Evolutionary conservation across 1,140 invertebrate species (phyloP), one percentile per base, ranked within the genome.

Genomic region (Lucilia sericata): DNA sequence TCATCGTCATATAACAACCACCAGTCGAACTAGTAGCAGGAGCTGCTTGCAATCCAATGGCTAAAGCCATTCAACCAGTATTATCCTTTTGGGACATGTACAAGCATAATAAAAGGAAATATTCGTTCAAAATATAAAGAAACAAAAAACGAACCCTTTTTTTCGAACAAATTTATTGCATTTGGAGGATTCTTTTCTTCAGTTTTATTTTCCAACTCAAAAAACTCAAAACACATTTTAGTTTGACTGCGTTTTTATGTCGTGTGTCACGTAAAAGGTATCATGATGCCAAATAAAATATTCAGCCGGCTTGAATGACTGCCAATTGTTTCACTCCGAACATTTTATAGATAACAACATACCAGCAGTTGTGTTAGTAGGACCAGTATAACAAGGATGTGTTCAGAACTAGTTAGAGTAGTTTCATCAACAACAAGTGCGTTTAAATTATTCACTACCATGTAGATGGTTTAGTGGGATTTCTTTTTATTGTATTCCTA

Each of bases 221-320:
- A 70, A 70, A 30, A 30, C 25, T 49, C 49, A 12, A 70, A 70
- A 70, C 4, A 25, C 19, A 70, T 12, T 70, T 70, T 70, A 21
- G 65, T 70, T 19, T 70, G 19, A 8, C 5, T 19, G 19, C 21
- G 5, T 70, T 19, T 65, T 65, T 70, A 9, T 70, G 65, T 19
- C 65, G 65, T 70, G 65, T 70, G 65, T 70, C 65, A 70, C 65
- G 65, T 70, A 70, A 70, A 21, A 30, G 7, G n/a, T 70, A 70
- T 70, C 21, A 70, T 70, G 21, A 30, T 30, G 25, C 25, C 65
- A 19, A 70, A 7, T 25, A 70, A 70, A 21, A 55, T 55, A 55
- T 0, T 13, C 51, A 55, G 17, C 51, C 51, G 42, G 42, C 42
- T 10, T 42, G 2, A 42, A 7, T 42, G 42, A 42, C 42, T 42